Conservation (phyloP, 2,113 vertebrate genomes). For the Tenebrosternarchus preto region DNA sequence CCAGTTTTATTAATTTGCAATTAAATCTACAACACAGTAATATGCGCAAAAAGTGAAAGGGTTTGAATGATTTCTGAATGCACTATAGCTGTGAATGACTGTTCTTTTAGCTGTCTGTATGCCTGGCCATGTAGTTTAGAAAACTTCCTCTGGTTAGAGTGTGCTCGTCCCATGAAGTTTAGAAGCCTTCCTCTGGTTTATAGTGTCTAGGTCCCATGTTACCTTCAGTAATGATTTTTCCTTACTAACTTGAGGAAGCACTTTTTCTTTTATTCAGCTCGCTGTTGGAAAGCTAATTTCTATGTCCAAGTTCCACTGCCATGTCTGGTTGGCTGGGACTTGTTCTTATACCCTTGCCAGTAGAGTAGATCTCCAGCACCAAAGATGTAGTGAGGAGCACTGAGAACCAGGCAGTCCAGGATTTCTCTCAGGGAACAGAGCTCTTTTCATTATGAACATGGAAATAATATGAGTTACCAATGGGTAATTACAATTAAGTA, state of each 20-base stretch:
- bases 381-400: background rate
- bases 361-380: conserved; percentile 13
- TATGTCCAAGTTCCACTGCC: conserved; percentile 58
- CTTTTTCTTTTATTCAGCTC: conserved; percentile 59
- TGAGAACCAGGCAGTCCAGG: background rate
- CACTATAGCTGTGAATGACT: no score
- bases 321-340: conserved; percentile 36
- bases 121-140: background rate
- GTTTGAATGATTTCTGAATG: no score
- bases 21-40: no score
- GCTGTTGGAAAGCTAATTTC: conserved; percentile 70
- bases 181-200: conserved; percentile 7
- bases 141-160: background rate
- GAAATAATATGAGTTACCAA: no score
- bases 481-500: background rate
- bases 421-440: background rate
- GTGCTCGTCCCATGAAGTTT: conserved; percentile 37
- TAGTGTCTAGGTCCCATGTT: conserved; percentile 47
- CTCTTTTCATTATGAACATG: background rate
- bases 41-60: no score
- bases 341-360: conserved; percentile 25
- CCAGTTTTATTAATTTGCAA: no score
- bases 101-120: background rate
- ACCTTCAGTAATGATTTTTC: conserved; percentile 66
- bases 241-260: conserved; percentile 52